phyloP scores from a whole-genome alignment of 2,888 invertebrate species.

The Agriopis aurantiaria region DNA sequence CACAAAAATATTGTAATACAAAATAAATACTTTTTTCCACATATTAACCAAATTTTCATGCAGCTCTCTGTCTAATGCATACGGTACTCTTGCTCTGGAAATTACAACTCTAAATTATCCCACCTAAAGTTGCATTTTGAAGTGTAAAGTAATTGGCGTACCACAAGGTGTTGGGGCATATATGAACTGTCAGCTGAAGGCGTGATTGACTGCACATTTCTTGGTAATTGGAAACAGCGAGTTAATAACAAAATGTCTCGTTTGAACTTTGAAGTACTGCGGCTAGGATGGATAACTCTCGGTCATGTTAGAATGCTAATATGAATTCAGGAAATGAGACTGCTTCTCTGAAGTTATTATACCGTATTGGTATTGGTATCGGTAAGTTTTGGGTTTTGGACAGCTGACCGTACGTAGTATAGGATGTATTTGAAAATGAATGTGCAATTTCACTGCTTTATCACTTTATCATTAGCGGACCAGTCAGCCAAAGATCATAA shows the following conservation, averaged over 20 bases:
- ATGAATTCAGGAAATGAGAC: constrained; percentile 20
- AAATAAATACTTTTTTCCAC: not conserved
- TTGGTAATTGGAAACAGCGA: constrained; percentile 70
- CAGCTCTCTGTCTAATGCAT: constrained; percentile 9
- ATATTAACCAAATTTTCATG: not conserved
- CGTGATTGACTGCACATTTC: constrained; percentile 73
- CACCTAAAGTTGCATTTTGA: constrained; percentile 1
- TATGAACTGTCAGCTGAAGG: constrained; percentile 61
- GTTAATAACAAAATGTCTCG: constrained; percentile 60
- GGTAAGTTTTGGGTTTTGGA: not conserved
- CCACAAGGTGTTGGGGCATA: constrained; percentile 44
- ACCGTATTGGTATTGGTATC: not conserved
- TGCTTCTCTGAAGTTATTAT: not conserved
- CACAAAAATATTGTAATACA: too few species aligned
- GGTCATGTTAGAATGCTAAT: constrained; percentile 44
- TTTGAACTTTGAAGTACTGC: constrained; percentile 52
- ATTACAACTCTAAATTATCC: not conserved
- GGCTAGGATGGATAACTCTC: constrained; percentile 37
- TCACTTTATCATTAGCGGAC: too few species aligned
- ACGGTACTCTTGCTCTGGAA: not conserved
- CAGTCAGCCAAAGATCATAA: too few species aligned
- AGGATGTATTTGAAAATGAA: too few species aligned
- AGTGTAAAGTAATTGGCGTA: not conserved
- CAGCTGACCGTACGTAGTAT: too few species aligned
- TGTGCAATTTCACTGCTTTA: too few species aligned